Base-by-base conservation (phyloP, 1,140 invertebrate genomes). In the Drosophila dunni region DNA sequence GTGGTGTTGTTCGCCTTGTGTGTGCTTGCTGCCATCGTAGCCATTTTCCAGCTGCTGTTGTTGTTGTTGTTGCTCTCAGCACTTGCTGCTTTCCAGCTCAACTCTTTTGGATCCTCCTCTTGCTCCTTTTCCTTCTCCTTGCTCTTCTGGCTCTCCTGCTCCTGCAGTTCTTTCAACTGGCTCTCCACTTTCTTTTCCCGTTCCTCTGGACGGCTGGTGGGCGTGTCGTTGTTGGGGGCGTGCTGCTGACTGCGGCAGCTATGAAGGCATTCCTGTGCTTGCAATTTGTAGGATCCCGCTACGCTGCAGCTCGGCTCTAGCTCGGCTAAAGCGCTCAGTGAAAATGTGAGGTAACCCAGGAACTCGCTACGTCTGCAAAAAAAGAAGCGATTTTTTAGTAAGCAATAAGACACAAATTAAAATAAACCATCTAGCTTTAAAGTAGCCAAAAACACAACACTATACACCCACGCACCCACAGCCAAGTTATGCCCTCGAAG, bases 301-400 rank as follows among this genome's bases (percentile, higher is more conserved):
- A 63, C 77, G 72, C 90, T 88, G 67, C 93, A 91, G 89, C 93
- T 93, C 66, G 92, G 94, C 75, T 94, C 94, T 92, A 94, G 92
- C 53, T 56, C 53, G 34, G 53, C 53, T 45, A 94, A 94, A 94
- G 96, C 94, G 92, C 94, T 94, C 72, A 96, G 93, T 69, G 95
- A 94, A 93, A 96, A 96, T 78, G 95, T 96, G 94, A 95, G 95
- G 91, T 96, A 96, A 93, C 96, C 96, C 92, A 96, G 92, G 92
- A 96, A 96, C 92, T 96, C 96, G 93, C 95, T 96, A 79, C 95
- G 94, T 93, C 96, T 96, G 94, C 1, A 79, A 70, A 20, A 5
- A 42, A 62, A 40, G 6, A 40, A 8, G 11, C 1, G 3, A 7
- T 8, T 29, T 29, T 5, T 29, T 29, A 29, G 17, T 20, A 20